phyloP scores from a whole-genome alignment of 92 coral and sea anemone genomes.

The Bergia puertoricense region DNA sequence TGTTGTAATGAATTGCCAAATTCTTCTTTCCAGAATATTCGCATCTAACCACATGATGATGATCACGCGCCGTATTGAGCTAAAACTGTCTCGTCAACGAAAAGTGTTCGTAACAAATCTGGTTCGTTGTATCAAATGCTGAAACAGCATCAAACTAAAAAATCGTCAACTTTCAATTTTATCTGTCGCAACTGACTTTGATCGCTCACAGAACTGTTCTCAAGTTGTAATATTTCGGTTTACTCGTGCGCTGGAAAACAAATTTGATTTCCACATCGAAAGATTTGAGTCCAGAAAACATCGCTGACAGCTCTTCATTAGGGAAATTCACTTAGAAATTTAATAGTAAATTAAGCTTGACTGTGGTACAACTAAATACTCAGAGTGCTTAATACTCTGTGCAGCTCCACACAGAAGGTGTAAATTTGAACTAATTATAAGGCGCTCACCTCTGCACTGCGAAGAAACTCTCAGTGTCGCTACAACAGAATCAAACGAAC shows the following conservation, averaged over 20 bases:
- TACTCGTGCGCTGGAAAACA: neutral
- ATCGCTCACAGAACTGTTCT: neutral
- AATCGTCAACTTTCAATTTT: neutral
- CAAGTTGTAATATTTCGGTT: neutral
- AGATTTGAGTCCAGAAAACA: neutral
- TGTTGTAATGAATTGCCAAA: neutral
- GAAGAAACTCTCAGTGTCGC: conserved; percentile 27
- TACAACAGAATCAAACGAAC: conserved; percentile 27
- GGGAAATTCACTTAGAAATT: neutral
- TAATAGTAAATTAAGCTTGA: neutral
- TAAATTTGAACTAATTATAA: neutral
- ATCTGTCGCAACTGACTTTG: neutral
- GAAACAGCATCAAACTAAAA: conserved; percentile 7
- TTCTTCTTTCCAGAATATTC: conserved; percentile 7
- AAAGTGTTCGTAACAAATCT: conserved; percentile 16
- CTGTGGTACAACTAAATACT: neutral
- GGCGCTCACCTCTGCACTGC: conserved; percentile 38
- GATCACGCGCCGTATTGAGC: neutral
- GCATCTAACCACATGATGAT: neutral
- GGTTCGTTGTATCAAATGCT: conserved; percentile 5
- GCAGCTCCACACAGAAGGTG: neutral
- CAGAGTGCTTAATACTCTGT: neutral
- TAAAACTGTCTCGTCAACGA: neutral
- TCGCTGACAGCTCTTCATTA: no score
- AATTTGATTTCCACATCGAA: conserved; percentile 1